Conservation (phyloP, 1,140 invertebrate species). For the Glossosoma conforme region DNA sequence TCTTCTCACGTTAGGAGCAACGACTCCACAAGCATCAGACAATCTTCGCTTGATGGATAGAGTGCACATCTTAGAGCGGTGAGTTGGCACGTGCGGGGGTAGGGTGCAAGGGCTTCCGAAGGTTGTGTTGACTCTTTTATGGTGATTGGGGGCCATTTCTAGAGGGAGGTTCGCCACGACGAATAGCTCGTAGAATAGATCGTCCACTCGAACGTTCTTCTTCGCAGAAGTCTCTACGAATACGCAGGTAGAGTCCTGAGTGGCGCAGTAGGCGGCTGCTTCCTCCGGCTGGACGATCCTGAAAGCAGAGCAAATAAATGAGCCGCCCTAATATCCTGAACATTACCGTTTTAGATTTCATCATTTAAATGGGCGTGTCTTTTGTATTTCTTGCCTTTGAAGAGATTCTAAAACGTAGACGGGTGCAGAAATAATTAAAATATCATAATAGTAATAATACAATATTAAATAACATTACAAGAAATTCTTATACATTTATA, state of each 20-base stretch:
- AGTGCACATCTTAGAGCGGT: conserved; percentile 66
- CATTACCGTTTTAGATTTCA: no score
- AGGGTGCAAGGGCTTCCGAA: conserved; percentile 68
- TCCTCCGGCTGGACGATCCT: conserved; percentile 69
- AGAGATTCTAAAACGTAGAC: no score
- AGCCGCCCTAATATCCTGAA: no score
- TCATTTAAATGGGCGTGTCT: no score
- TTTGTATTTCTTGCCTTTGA: no score
- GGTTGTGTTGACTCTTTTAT: conserved; percentile 63
- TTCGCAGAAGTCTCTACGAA: conserved; percentile 80
- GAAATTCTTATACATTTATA: no score
- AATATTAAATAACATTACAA: no score
- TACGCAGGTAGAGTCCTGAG: conserved; percentile 66
- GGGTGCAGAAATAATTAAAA: no score
- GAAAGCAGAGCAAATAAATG: conserved; percentile 13
- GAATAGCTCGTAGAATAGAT: conserved; percentile 77
- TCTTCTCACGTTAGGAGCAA: conserved; percentile 75
- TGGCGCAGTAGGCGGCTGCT: conserved; percentile 62
- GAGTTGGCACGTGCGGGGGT: conserved; percentile 59
- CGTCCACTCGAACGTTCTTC: conserved; percentile 71
- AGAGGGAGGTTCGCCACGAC: conserved; percentile 71
- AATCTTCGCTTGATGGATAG: conserved; percentile 72
- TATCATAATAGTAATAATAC: no score
- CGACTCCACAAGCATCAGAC: conserved; percentile 79
- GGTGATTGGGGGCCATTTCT: conserved; percentile 86